Percentiles rank a stretch among this genome's conserved stretches.
phyloP scores from a whole-genome alignment of 2,888 invertebrate genomes.

The Ophioninae sp. region DNA sequence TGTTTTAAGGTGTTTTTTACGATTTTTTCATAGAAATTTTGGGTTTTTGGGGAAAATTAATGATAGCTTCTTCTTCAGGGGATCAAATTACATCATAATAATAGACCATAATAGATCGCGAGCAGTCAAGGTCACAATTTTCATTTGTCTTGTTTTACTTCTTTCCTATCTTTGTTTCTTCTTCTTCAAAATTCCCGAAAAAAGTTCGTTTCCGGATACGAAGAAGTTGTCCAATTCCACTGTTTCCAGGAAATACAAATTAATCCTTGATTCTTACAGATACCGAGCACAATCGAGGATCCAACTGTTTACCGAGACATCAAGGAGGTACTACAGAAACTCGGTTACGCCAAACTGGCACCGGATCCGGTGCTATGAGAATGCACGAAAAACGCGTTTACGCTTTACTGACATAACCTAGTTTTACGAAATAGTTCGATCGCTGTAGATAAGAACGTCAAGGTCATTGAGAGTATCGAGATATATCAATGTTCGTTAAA shows the following conservation, averaged over 20 bases:
- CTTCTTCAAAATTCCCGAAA: too few relatives aligned
- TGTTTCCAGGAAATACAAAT: neutral
- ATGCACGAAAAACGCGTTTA: neutral
- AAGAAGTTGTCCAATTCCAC: neutral
- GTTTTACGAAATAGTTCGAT: neutral
- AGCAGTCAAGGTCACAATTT: slow-evolving; percentile 85
- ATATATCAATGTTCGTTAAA: neutral
- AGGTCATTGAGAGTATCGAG: slow-evolving; percentile 10
- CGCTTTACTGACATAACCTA: neutral
- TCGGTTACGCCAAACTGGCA: slow-evolving; percentile 88
- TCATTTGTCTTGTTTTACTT: too few relatives aligned
- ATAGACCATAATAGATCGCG: too few relatives aligned
- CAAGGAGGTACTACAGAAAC: slow-evolving; percentile 87
- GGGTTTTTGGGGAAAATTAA: too few relatives aligned
- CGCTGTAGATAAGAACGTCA: slow-evolving; percentile 18
- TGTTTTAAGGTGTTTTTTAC: too few relatives aligned
- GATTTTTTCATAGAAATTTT: too few relatives aligned
- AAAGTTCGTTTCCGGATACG: neutral
- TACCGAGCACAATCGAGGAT: slow-evolving; percentile 94
- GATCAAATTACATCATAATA: too few relatives aligned
- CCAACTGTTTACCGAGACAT: slow-evolving; percentile 91
- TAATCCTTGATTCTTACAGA: slow-evolving; percentile 79
- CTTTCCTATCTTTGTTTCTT: too few relatives aligned
- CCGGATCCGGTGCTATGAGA: slow-evolving; percentile 83
- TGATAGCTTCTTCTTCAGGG: too few relatives aligned